Evolutionary conservation across 2,113 vertebrate species (phyloP), one percentile per base, ranked within the genome.

Genomic region (Colinus virginianus): DNA sequence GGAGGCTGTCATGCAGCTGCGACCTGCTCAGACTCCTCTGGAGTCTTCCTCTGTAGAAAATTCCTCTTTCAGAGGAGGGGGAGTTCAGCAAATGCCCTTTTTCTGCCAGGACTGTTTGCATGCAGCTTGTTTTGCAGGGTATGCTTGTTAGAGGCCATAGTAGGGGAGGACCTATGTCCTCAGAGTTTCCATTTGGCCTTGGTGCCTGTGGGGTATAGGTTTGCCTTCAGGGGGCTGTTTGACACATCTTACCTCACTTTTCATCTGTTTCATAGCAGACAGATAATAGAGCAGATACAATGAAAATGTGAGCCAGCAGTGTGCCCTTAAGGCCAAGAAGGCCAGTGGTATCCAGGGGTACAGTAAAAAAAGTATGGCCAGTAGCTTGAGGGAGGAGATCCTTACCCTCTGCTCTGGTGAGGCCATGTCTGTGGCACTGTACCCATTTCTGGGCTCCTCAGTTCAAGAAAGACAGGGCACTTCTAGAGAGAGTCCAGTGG

Each of bases 1-100:
- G 72, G 48, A 40, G 20, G 48, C 40, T 90, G 28, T 25, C 1
- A 2, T 30, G 46, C 64, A 67, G 34, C 36, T 86, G 0, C 0
- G 51, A 38, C 25, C 23, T 64, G 43, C 16, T 4, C 0, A 0
- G 61, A 43, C 46, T 78, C 18, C 8, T 55, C 43, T 20, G 11
- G 15, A 22, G 18, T 36, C 56, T 70, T 79, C 3, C 6, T n/a
- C 30, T 72, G 30, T 26, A 23, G 36, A 48, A 56, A 83, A 69
- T 53, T 53, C 30, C 36, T 40, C 11, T 40, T 69, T 76, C 32
- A 48, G 71, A 53, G 21, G 6, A 30, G 28, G 4, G 32, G 4
- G 5, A 11, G 26, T 2, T 70, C 43, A 49, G 38, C 25, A 74
- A 53, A 28, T 28, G 51, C 14, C 26, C 26, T 28, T 23, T 26